Evolutionary conservation across 1,140 invertebrate species (phyloP), one percentile per base, ranked within the genome.

Genomic region (Nebria ingens): DNA sequence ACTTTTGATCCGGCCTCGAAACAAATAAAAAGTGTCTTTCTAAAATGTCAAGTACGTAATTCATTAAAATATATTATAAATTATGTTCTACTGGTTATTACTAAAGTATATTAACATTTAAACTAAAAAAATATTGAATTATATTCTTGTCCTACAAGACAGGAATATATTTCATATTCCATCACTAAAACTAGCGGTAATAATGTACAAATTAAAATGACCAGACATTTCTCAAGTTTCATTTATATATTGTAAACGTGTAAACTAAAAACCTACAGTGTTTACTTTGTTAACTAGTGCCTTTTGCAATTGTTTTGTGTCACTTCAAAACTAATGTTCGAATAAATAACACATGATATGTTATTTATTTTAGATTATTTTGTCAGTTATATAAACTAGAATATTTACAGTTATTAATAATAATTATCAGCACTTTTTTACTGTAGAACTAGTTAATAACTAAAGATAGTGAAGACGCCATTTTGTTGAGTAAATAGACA

Each of bases 141-240:
- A n/a, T n/a, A n/a, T n/a, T n/a, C n/a, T n/a, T n/a, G n/a, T n/a
- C n/a, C n/a, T n/a, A n/a, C n/a, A n/a, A n/a, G n/a, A n/a, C n/a
- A n/a, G n/a, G n/a, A n/a, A n/a, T n/a, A n/a, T n/a, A n/a, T n/a
- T n/a, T n/a, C n/a, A n/a, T n/a, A n/a, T n/a, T n/a, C n/a, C n/a
- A n/a, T n/a, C n/a, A n/a, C n/a, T n/a, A n/a, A n/a, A n/a, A n/a
- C n/a, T n/a, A n/a, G n/a, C n/a, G n/a, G n/a, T n/a, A n/a, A n/a
- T n/a, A n/a, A n/a, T n/a, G n/a, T n/a, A n/a, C n/a, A n/a, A n/a
- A n/a, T 34, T 12, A 45, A 45, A 11, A 17, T 45, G 40, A 45
- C 40, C 17, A 45, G 40, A 45, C 40, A 45, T 45, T 45, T 45
- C 40, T 45, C 40, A 45, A 45, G 40, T 45, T 13, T 11, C 40